These are phyloP conservation scores for Tachina lurida DNA, from an alignment of 2,888 invertebrate genomes.

Conservation along the genomic window DNA sequence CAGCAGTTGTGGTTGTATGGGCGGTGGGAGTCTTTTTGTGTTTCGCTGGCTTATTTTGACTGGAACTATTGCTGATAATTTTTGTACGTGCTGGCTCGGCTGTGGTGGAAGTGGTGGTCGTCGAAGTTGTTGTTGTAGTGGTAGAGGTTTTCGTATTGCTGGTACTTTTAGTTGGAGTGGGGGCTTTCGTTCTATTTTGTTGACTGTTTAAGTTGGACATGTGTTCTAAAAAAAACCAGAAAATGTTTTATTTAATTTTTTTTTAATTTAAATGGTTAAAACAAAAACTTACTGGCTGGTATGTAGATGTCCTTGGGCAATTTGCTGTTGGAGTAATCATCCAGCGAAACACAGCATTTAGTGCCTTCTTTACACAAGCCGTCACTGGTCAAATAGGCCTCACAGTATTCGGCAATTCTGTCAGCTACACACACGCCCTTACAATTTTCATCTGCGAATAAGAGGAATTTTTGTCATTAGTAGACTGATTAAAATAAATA, in stretches of 20 bases:
- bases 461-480: background rate
- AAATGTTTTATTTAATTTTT: background rate
- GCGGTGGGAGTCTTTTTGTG: conserved; percentile 77
- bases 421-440: conserved; percentile 93
- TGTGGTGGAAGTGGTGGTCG: conserved; percentile 77
- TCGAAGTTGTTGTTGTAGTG: conserved; percentile 72
- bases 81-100: conserved; percentile 77
- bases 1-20: conserved; percentile 74
- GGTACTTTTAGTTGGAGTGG: conserved; percentile 81
- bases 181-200: conserved; percentile 74
- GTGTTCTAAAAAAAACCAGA: conserved; percentile 76
- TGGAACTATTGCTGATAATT: conserved; percentile 74
- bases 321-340: conserved; percentile 87
- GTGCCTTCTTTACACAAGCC: conserved; percentile 89
- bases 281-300: conserved; percentile 84
- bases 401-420: conserved; percentile 92
- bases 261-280: background rate
- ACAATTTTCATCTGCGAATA: conserved; percentile 83
- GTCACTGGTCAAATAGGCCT: conserved; percentile 89
- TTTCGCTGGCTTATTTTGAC: conserved; percentile 76
- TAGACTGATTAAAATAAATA: background rate
- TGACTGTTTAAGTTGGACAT: conserved; percentile 77
- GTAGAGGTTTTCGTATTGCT: conserved; percentile 66
- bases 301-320: conserved; percentile 89
- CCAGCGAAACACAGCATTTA: conserved; percentile 92